phyloP scores from a whole-genome alignment of 2,888 invertebrate genomes.

The Xestobium rufovillosum region DNA sequence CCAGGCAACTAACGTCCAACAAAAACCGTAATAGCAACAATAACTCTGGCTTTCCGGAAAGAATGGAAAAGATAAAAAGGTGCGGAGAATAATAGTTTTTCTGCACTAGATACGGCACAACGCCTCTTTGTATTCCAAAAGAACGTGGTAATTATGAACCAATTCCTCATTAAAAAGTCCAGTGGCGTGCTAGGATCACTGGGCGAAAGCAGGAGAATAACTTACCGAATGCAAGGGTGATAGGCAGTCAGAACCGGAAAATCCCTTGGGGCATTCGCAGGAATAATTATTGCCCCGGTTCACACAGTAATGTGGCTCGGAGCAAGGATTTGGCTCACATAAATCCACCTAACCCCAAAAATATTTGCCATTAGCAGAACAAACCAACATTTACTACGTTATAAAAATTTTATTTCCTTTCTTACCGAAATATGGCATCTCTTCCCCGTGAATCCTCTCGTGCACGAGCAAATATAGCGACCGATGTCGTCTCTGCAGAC shows the following conservation, averaged over 20 bases:
- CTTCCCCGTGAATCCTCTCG: conserved; percentile 61
- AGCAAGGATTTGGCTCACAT: conserved; percentile 63
- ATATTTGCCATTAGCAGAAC: not conserved
- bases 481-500: conserved; percentile 68
- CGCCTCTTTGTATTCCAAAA: no score
- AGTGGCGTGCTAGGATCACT: no score
- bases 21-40: no score
- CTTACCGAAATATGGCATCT: conserved; percentile 64
- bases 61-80: no score
- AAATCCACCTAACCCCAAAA: conserved; percentile 54
- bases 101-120: no score
- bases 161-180: no score
- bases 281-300: conserved; percentile 68
- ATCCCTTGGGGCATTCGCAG: conserved; percentile 67
- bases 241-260: conserved; percentile 61
- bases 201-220: conserved; percentile 21
- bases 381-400: no score
- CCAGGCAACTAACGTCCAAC: no score
- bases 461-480: conserved; percentile 59
- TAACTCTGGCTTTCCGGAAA: no score
- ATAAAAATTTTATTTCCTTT: no score
- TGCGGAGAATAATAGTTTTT: no score
- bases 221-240: conserved; percentile 59
- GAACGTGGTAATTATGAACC: no score
- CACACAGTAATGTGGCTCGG: conserved; percentile 58